Conservation (phyloP, 2,797 vertebrate species). For the Telmatherina bonti region DNA sequence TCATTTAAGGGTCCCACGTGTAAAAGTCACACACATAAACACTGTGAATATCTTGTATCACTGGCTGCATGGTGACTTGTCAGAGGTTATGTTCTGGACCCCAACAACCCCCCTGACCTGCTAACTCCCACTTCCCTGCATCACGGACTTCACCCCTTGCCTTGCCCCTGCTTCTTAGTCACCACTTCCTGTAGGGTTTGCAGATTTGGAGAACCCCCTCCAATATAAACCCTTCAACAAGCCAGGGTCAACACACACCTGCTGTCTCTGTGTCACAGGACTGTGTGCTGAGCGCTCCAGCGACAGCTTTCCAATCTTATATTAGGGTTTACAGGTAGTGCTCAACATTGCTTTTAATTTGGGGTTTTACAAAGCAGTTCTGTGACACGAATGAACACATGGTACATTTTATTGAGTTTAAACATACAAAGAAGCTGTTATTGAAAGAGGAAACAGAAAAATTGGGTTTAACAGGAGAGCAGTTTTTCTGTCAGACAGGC, state of each 20-base stretch:
- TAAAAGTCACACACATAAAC: slow-evolving; percentile 16
- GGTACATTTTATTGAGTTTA: slow-evolving; percentile 24
- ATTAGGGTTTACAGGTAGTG: slow-evolving; percentile 28
- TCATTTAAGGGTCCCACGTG: slow-evolving; percentile 26
- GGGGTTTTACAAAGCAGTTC: slow-evolving; percentile 1
- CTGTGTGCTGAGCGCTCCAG: slow-evolving; percentile 6
- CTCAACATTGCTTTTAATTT: slow-evolving; percentile 21
- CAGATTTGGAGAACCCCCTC: slow-evolving; percentile 25
- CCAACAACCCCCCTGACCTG: slow-evolving; percentile 45
- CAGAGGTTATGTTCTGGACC: slow-evolving; percentile 52
- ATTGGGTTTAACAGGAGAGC: background rate
- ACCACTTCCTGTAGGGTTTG: slow-evolving; percentile 29
- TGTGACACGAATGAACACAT: slow-evolving; percentile 33
- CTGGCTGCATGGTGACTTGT: slow-evolving; percentile 26
- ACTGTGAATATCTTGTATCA: slow-evolving; percentile 39
- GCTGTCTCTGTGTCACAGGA: slow-evolving; percentile 50
- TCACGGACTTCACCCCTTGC: slow-evolving; percentile 18
- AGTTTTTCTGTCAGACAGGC: slow-evolving; percentile 21
- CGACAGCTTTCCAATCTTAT: slow-evolving; percentile 25
- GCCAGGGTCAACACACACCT: slow-evolving; percentile 52
- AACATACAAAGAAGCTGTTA: slow-evolving; percentile 41
- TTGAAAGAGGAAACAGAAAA: slow-evolving; percentile 10
- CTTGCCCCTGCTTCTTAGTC: slow-evolving; percentile 17
- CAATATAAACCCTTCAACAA: slow-evolving; percentile 25
- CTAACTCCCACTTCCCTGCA: slow-evolving; percentile 47